Base-by-base conservation (phyloP, 2,797 vertebrate genomes). In the Phoeniculus purpureus region DNA sequence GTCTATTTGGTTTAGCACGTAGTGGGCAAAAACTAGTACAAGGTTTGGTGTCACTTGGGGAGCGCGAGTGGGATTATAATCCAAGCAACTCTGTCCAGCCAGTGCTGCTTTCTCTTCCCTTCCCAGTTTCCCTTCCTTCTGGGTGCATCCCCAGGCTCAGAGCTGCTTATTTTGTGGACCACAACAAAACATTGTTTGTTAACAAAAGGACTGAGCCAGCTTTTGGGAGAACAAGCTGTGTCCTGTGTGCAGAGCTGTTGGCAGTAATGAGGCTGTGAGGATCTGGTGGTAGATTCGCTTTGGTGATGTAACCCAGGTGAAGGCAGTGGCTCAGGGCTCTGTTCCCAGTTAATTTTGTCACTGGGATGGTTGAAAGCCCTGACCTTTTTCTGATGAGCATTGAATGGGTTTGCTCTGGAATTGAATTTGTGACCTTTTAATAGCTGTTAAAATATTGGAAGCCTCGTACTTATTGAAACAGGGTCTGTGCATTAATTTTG, bases 281-380 rank as follows among this genome's bases (percentile, higher is more conserved):
- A 58, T 34, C 59, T 15, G 26, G 9, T 32, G 13, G 80, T 47
- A 6, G 48, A 5, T 45, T 65, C 48, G 0, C 0, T 43, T 2
- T 43, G 1, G 68, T 48, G 76, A 15, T 51, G 76, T 47, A 60
- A 58, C 22, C 66, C 66, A 4, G 34, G 87, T 45, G 2, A 23
- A 73, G 40, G 27, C 40, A 31, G 65, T 0, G 21, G 19, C 31
- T 51, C 6, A 6, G 51, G 52, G 31, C 52, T 89, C 67, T 56
- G 11, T n/a, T 83, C 59, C n/a, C 15, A 17, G 7, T 10, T 34
- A 15, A 19, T 26, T 89, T 45, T 52, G 32, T 64, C 52, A 29
- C 7, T 3, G 54, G 31, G n/a, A 17, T 51, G 48, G 47, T 71
- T 71, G 61, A 87, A 85, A 87, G 68, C 16, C 31, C 79, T 47